These are phyloP conservation scores for Cordylochernes scorpioides DNA, from an alignment of 2,888 invertebrate species.

Conservation along the genomic window DNA sequence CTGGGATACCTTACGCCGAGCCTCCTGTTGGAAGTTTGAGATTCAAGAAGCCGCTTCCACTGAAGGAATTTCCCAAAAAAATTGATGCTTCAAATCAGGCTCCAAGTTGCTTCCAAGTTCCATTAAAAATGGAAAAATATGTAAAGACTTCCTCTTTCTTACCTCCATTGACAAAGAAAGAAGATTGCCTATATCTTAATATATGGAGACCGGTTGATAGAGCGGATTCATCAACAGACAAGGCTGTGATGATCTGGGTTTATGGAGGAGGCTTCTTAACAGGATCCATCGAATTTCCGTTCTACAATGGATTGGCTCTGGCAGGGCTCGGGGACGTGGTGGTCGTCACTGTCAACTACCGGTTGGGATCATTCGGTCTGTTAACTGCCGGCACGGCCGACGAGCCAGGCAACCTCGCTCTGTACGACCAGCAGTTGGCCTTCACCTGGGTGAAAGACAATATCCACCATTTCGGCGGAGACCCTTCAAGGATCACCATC, in stretches of 20 bases:
- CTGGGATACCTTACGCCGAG: too few species aligned
- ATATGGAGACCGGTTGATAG: constrained; percentile 27
- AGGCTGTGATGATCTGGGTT: constrained; percentile 19
- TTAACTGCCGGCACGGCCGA: constrained; percentile 21
- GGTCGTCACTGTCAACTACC: constrained; percentile 27
- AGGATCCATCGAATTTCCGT: constrained; percentile 23
- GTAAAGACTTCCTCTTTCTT: too few species aligned
- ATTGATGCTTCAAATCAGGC: too few species aligned
- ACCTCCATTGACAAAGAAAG: too few species aligned
- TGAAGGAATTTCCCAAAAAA: too few species aligned
- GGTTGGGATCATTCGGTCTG: constrained; percentile 24
- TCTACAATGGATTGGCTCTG: constrained; percentile 25
- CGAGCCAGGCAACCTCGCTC: constrained; percentile 35
- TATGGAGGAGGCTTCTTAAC: constrained; percentile 27
- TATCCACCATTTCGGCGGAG: constrained; percentile 28
- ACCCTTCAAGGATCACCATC: constrained; percentile 26
- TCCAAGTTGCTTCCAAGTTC: too few species aligned
- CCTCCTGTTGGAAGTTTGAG: too few species aligned
- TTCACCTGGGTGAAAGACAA: constrained; percentile 29
- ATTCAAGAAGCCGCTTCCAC: too few species aligned
- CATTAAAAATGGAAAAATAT: too few species aligned
- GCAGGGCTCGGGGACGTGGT: constrained; percentile 24
- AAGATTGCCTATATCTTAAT: constrained; percentile 28
- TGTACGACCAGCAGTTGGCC: constrained; percentile 27
- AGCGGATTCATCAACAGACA: too few species aligned